These are phyloP conservation scores for Amphimedon queenslandica DNA, from an alignment of 37 sponge, comb jelly and placozoan genomes.

Conservation along the genomic window DNA sequence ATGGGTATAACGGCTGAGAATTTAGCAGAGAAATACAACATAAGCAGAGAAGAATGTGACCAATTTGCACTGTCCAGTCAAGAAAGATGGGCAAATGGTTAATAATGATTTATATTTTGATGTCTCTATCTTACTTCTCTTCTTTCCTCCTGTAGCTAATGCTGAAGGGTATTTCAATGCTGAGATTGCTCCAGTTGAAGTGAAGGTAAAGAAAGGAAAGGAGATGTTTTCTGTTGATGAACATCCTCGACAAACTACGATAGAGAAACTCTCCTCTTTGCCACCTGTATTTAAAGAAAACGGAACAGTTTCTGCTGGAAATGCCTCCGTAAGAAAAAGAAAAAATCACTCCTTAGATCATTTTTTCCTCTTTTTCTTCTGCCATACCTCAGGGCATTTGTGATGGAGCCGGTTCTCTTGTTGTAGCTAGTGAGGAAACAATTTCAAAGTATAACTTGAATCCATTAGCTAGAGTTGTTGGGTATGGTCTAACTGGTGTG, in stretches of 20 bases:
- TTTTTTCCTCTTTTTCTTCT: neutral
- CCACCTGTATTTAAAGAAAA: conserved; percentile 92
- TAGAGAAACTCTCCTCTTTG: conserved; percentile 76
- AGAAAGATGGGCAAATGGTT: conserved; percentile 81
- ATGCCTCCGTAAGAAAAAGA: conserved; percentile 84
- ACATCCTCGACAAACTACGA: conserved; percentile 83
- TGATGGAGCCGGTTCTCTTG: conserved; percentile 90
- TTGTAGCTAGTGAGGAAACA: conserved; percentile 88
- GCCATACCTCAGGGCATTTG: conserved; percentile 80
- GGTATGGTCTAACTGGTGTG: conserved; percentile 78
- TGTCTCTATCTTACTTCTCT: no score
- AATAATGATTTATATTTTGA: no score
- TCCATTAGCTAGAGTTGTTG: conserved; percentile 88
- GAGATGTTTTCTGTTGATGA: conserved; percentile 81
- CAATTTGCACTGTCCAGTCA: conserved; percentile 84
- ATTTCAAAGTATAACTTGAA: conserved; percentile 61
- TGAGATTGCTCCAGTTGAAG: conserved; percentile 73
- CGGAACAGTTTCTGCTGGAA: conserved; percentile 92
- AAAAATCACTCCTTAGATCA: neutral
- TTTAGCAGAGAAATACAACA: conserved; percentile 83
- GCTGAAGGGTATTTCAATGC: conserved; percentile 66
- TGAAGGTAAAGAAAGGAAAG: conserved; percentile 87
- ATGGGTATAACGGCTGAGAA: conserved; percentile 98
- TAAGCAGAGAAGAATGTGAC: conserved; percentile 87
- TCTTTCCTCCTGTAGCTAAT: no score